Percentiles rank a stretch among this genome's conserved stretches.
These are phyloP conservation scores for Hirudinaria manillensis DNA, from an alignment of 2,888 invertebrate genomes.

Conservation along the genomic window DNA sequence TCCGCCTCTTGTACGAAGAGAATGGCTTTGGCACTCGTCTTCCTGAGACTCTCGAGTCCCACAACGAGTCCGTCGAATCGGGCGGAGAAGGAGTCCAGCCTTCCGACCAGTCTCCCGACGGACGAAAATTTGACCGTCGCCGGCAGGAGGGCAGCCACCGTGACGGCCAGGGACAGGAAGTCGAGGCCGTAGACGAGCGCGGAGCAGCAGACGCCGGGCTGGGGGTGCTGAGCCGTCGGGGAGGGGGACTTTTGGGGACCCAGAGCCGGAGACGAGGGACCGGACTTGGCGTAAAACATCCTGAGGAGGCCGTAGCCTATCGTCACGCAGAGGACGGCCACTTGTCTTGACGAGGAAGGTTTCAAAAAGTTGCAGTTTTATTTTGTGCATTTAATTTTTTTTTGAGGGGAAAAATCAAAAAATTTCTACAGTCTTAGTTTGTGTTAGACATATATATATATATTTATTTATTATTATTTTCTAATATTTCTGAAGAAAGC, in stretches of 20 bases:
- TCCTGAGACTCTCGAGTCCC: constrained; percentile 22
- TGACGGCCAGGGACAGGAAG: constrained; percentile 32
- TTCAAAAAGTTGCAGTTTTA: too few relatives aligned
- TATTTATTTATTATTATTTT: too few relatives aligned
- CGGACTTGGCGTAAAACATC: constrained; percentile 35
- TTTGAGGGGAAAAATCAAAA: too few relatives aligned
- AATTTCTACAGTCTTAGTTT: too few relatives aligned
- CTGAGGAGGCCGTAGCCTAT: constrained; percentile 35
- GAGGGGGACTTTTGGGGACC: not conserved
- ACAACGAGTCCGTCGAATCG: not conserved
- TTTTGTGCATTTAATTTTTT: too few relatives aligned
- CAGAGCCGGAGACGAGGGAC: not conserved
- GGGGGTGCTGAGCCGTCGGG: not conserved
- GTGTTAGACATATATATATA: too few relatives aligned
- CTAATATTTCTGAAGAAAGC: too few relatives aligned
- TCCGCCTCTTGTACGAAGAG: constrained; percentile 48
- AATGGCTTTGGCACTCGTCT: constrained; percentile 35
- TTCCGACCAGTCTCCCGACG: constrained; percentile 33
- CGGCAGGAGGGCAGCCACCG: constrained; percentile 31
- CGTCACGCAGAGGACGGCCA: constrained; percentile 32
- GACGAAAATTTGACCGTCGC: constrained; percentile 33
- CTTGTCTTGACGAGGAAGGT: constrained; percentile 29
- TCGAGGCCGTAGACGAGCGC: constrained; percentile 32
- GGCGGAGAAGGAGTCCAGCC: constrained; percentile 11
- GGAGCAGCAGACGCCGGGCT: not conserved